phyloP scores from a whole-genome alignment of 2,797 vertebrate species.

The Poecile montanus region DNA sequence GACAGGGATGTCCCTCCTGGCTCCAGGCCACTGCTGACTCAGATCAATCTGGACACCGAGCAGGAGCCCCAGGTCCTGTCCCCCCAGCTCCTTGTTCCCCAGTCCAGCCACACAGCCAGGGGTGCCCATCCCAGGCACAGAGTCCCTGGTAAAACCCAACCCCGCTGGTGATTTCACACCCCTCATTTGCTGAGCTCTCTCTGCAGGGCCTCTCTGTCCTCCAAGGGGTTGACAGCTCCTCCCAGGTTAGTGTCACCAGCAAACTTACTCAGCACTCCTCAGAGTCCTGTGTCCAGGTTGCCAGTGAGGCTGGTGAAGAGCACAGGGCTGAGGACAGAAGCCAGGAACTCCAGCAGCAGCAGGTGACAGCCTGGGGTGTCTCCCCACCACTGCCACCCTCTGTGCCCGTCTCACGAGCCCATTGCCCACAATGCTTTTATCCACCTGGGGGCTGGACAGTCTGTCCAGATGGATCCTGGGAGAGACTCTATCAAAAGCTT shows the following conservation, averaged over 20 bases:
- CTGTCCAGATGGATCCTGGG: not conserved
- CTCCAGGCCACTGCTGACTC: not conserved
- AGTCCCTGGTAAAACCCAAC: not conserved
- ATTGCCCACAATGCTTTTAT: rapidly evolving
- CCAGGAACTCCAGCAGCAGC: not conserved
- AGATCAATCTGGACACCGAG: rapidly evolving
- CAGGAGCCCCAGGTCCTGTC: not conserved
- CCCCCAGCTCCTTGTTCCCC: not conserved
- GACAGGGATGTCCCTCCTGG: not conserved
- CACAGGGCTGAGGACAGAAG: not conserved
- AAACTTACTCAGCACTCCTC: not conserved
- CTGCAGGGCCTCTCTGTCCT: not conserved
- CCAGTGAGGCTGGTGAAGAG: not conserved
- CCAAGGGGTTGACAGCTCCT: not conserved
- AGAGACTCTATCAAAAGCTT: not conserved
- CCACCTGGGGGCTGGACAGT: not conserved
- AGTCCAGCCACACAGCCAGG: not conserved
- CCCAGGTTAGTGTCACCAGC: not conserved
- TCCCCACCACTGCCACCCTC: not conserved
- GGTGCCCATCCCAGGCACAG: not conserved
- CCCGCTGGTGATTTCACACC: not conserved
- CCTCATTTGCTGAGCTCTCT: not conserved
- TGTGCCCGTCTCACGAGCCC: not conserved
- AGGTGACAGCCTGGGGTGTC: not conserved
- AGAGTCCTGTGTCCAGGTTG: not conserved